Evolutionary conservation across 2,797 vertebrate genomes (phyloP).

Genomic region (Philypnodon macrostomus): DNA sequence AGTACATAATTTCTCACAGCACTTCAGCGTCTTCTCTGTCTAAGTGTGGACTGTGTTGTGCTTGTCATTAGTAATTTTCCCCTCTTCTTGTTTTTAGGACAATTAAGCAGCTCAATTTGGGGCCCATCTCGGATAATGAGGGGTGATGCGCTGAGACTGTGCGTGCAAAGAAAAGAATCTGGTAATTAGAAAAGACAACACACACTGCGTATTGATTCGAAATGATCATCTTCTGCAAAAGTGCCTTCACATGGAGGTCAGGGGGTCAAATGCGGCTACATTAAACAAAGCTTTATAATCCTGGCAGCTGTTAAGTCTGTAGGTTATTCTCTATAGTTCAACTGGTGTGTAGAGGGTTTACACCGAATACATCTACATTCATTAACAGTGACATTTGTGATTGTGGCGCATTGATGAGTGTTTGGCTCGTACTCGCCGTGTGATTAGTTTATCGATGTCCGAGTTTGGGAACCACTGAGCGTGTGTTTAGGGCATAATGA

Average conservation of each 20-base stretch:
- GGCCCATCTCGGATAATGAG: constrained; percentile 51
- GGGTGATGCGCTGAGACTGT: constrained; percentile 48
- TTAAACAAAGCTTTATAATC: neutral
- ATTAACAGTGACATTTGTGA: constrained; percentile 58
- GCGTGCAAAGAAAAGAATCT: constrained; percentile 33
- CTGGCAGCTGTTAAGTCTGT: neutral
- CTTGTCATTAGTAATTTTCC: constrained; percentile 53
- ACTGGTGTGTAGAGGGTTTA: constrained; percentile 33
- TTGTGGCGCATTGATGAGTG: constrained; percentile 31
- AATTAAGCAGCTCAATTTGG: constrained; percentile 59
- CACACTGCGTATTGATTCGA: constrained; percentile 31
- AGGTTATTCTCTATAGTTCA: neutral
- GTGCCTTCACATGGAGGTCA: constrained; percentile 8
- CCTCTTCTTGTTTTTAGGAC: constrained; percentile 41
- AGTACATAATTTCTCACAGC: constrained; percentile 7
- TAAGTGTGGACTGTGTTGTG: constrained; percentile 34
- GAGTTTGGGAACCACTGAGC: constrained; percentile 45
- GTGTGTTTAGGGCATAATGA: constrained; percentile 45
- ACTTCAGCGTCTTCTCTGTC: constrained; percentile 10
- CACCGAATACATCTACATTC: constrained; percentile 54
- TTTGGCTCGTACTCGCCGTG: constrained; percentile 39
- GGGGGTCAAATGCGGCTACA: constrained; percentile 12
- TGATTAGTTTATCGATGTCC: constrained; percentile 61
- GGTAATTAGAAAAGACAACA: constrained; percentile 53
- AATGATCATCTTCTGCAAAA: constrained; percentile 12